Evolutionary conservation across 2,888 invertebrate species (phyloP).

Genomic region (Drosophila nr. fundita): DNA sequence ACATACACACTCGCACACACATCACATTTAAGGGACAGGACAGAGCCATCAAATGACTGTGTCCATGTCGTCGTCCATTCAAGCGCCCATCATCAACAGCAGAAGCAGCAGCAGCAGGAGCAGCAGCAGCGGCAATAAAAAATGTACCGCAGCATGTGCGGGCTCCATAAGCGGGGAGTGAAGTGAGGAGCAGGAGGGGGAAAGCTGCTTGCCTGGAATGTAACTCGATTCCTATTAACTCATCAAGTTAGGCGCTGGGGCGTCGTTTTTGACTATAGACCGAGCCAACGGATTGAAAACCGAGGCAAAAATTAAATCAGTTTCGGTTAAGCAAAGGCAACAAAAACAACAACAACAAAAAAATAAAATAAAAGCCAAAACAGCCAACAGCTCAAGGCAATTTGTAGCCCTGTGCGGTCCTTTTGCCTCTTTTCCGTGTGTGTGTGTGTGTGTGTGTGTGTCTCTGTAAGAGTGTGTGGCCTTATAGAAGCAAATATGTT

Average conservation of each 20-base stretch:
- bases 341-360: constrained; percentile 21
- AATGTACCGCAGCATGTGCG: constrained; percentile 72
- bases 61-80: constrained; percentile 74
- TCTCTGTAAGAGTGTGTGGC: constrained; percentile 25
- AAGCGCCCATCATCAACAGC: constrained; percentile 64
- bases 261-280: constrained; percentile 48
- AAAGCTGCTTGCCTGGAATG: constrained; percentile 75
- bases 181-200: neutral
- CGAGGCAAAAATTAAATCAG: constrained; percentile 74
- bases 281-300: constrained; percentile 62
- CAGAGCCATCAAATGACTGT: constrained; percentile 64
- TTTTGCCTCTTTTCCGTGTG: constrained; percentile 36
- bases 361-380: constrained; percentile 46
- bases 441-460: constrained; percentile 15
- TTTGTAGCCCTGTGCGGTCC: constrained; percentile 81
- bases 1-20: neutral
- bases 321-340: constrained; percentile 70
- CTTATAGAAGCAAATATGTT: constrained; percentile 74
- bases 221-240: constrained; percentile 85
- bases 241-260: constrained; percentile 81
- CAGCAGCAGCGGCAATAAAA: constrained; percentile 66
- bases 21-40: constrained; percentile 24
- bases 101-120: constrained; percentile 42
- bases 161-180: constrained; percentile 40
- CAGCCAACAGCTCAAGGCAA: constrained; percentile 71